Base-by-base conservation (phyloP, 2,797 vertebrate species). In the Leptatherina wallacei region DNA sequence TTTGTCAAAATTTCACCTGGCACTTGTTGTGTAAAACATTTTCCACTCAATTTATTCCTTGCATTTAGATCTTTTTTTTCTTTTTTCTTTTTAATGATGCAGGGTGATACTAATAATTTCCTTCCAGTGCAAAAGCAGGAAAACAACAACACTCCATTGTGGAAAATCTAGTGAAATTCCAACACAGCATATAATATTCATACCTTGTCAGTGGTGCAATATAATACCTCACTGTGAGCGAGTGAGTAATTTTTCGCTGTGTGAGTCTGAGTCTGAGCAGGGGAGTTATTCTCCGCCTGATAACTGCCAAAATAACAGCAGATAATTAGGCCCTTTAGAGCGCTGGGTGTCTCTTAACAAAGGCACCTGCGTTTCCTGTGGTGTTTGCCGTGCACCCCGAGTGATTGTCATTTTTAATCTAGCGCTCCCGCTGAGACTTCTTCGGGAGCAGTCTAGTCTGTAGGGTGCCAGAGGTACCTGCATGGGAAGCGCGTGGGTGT, bases 371-470 rank as follows among this genome's bases (percentile, higher is more conserved):
- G 91, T 91, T 94, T 94, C 94, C 93, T 89, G 93, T 88, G 88
- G 93, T 89, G 91, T 90, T 90, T 86, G 89, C 90, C 88, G 92
- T 84, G 84, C 91, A 90, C 94, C 92, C 91, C 83, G 88, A 93
- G 92, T 93, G 93, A 95, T 93, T 95, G 93, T 94, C 93, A 94
- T 94, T 94, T 95, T 94, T 94, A 93, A 95, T 95, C 92, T 94
- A 79, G 85, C 80, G 70, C 91, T 91, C 93, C 92, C 74, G 89
- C 91, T 83, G 92, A 83, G 92, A 84, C 88, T 91, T 91, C 88
- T 87, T 85, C 87, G 70, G 89, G 87, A 88, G 84, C 89, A 90
- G 86, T 82, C 88, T 73, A 75, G 89, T 82, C 92, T 90, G 85
- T 83, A 80, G 91, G 89, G 89, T 77, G 87, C 88, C 86, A 61